These are phyloP conservation scores for Rattus norvegicus DNA, from an alignment of 2,113 vertebrate species.

Conservation along the genomic window GRCr8 NC_086023.1:94433001-94433500, in stretches of 20 bases:
- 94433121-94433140: not conserved
- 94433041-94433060: no score
- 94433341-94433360: not conserved
- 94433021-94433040: no score
- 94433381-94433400: not conserved
- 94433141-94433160: not conserved
- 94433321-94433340: no score
- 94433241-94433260: not conserved
- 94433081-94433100: no score
- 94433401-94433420: not conserved
- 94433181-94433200: not conserved
- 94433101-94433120: not conserved
- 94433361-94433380: not conserved
- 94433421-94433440: not conserved
- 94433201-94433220: not conserved
- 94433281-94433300: not conserved
- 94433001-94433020: no score
- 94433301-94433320: not conserved
- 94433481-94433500: not conserved
- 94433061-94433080: no score
- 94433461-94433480: not conserved
- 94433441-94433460: not conserved
- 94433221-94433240: not conserved
- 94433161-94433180: not conserved
- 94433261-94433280: not conserved